phyloP scores from a whole-genome alignment of 2,113 vertebrate genomes.

The Phylloscopus trochilus region DNA sequence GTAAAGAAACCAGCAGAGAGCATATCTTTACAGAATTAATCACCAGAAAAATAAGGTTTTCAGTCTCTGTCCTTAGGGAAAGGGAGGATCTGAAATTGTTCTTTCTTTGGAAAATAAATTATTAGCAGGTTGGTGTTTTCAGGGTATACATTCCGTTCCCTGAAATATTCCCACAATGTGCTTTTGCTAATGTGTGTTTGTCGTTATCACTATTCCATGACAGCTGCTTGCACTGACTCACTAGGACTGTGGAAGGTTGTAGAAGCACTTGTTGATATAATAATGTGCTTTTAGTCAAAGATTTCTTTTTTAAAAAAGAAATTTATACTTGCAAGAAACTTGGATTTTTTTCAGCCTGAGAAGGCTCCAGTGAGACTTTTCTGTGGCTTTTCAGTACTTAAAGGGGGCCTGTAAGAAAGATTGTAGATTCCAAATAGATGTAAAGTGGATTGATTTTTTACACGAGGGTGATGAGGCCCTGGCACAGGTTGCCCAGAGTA shows the following conservation, averaged over 20 bases:
- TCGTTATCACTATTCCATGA: neutral
- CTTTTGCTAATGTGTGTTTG: neutral
- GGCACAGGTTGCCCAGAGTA: neutral
- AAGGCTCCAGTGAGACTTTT: neutral
- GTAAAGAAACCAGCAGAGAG: neutral
- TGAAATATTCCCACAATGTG: neutral
- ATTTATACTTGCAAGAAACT: neutral
- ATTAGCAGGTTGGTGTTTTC: neutral
- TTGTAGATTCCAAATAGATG: neutral
- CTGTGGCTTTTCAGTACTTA: neutral
- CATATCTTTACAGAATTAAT: neutral
- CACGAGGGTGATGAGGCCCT: rapidly evolving
- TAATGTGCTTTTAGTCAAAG: neutral
- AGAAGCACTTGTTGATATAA: neutral
- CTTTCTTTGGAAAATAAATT: neutral
- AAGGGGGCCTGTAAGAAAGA: neutral
- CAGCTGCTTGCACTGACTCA: neutral
- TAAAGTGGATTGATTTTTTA: neutral
- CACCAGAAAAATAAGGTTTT: neutral
- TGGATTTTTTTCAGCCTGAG: neutral
- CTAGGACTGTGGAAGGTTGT: neutral
- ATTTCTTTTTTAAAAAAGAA: neutral
- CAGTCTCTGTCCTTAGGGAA: neutral
- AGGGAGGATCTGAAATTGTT: neutral
- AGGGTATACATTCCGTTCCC: neutral